Evolutionary conservation across 1,140 invertebrate genomes (phyloP).

Genomic region (Diploscapter pachys): DNA sequence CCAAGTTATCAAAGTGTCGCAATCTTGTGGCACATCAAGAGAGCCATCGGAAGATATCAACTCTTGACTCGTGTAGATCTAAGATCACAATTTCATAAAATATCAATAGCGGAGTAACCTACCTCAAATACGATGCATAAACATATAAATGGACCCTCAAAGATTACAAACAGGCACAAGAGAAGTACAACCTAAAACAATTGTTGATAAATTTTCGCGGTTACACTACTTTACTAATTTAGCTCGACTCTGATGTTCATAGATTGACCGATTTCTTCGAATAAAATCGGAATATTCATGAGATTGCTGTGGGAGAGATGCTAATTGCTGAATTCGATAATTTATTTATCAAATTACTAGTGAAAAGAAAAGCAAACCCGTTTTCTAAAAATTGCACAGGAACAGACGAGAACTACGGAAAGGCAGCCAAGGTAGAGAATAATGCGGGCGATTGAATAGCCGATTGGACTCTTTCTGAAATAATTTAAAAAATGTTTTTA

Average conservation of each 20-base stretch:
- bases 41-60: not conserved
- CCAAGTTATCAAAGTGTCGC: slow-evolving; percentile 8
- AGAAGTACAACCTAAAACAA: slow-evolving; percentile 1
- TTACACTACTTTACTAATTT: not conserved
- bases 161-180: slow-evolving; percentile 1
- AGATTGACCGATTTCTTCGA: slow-evolving; percentile 5
- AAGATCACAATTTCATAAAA: slow-evolving; percentile 4
- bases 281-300: slow-evolving; percentile 17
- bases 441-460: too few species aligned
- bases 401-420: too few species aligned
- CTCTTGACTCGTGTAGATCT: slow-evolving; percentile 8
- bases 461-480: too few species aligned
- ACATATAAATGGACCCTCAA: slow-evolving; percentile 10
- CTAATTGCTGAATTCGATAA: not conserved
- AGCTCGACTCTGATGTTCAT: slow-evolving; percentile 4
- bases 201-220: too few species aligned
- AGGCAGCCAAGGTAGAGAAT: too few species aligned
- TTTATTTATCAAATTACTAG: too few species aligned
- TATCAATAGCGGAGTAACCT: not conserved
- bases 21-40: slow-evolving; percentile 7
- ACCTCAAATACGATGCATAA: slow-evolving; percentile 8
- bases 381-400: too few species aligned
- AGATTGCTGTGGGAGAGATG: slow-evolving; percentile 7
- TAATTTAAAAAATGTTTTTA: too few species aligned
- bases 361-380: too few species aligned